Evolutionary conservation across 2,797 vertebrate genomes (phyloP).

Genomic region (Pristis pectinata): DNA sequence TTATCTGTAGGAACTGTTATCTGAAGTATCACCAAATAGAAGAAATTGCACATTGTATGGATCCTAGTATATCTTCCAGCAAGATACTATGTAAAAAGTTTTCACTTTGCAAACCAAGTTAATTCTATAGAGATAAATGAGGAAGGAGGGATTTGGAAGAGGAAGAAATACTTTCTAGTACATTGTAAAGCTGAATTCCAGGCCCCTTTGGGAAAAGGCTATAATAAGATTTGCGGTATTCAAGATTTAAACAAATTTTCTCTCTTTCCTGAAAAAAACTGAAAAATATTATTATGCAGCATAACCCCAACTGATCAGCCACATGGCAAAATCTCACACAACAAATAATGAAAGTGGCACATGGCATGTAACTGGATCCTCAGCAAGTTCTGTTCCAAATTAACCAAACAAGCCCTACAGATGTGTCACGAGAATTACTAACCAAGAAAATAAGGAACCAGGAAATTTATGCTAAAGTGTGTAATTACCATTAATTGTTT

Average conservation of each 20-base stretch:
- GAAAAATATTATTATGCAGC: background rate
- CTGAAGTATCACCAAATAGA: background rate
- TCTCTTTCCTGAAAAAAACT: background rate
- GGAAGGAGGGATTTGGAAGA: background rate
- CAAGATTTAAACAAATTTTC: background rate
- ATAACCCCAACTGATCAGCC: background rate
- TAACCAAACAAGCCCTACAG: conserved; percentile 18
- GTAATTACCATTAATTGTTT: conserved; percentile 22
- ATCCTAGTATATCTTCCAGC: background rate
- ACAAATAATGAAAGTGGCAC: background rate
- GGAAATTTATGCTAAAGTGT: conserved; percentile 21
- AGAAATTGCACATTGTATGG: background rate
- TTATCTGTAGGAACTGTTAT: background rate
- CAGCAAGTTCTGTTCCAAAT: conserved; percentile 22
- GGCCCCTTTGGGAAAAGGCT: background rate
- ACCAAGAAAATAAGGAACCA: conserved; percentile 27
- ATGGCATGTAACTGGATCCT: background rate
- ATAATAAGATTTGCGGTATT: background rate
- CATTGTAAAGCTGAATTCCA: background rate
- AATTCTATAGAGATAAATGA: background rate
- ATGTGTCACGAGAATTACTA: background rate
- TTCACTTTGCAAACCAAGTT: background rate
- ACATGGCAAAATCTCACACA: conserved; percentile 9
- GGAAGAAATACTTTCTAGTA: background rate
- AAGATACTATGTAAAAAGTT: background rate